Percentiles rank a stretch among this genome's conserved stretches.
Evolutionary conservation across 2,797 vertebrate genomes (phyloP).

Genomic region (Rhinoraja longicauda): DNA sequence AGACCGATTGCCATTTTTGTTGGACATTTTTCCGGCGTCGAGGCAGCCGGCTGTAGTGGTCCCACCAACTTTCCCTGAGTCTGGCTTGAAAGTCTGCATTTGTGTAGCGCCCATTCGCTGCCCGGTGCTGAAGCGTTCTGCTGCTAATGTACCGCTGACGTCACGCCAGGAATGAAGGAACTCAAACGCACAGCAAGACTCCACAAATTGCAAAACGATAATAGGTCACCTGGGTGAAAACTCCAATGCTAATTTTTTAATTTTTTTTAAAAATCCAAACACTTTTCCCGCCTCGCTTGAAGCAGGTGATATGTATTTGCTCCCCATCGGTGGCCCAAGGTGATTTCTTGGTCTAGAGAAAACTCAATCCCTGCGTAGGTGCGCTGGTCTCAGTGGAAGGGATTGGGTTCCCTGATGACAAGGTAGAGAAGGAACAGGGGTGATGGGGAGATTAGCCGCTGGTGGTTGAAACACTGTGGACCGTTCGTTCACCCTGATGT

Average conservation of each 20-base stretch:
- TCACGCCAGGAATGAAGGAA: background rate
- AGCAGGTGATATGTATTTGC: background rate
- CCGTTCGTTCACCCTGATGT: background rate
- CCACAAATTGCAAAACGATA: no score
- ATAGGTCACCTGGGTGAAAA: background rate
- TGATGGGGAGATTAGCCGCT: background rate
- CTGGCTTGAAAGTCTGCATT: background rate
- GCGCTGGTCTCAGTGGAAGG: background rate
- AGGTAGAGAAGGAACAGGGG: no score
- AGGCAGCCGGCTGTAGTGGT: background rate
- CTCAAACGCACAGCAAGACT: background rate
- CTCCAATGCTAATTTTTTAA: background rate
- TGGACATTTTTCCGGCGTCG: background rate
- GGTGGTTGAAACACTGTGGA: background rate
- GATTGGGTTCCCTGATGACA: background rate
- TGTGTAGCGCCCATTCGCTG: background rate
- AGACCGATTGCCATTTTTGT: background rate
- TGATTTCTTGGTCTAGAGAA: background rate
- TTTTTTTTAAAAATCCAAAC: background rate
- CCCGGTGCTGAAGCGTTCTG: background rate
- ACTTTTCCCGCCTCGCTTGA: background rate
- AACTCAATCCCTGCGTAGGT: background rate
- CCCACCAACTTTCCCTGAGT: background rate
- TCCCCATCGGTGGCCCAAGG: background rate
- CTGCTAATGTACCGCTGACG: background rate